A percentile compares a stretch with the other conserved stretches of the same genome.
Conservation (phyloP, 2,797 vertebrate species). For the Anableps anableps region DNA sequence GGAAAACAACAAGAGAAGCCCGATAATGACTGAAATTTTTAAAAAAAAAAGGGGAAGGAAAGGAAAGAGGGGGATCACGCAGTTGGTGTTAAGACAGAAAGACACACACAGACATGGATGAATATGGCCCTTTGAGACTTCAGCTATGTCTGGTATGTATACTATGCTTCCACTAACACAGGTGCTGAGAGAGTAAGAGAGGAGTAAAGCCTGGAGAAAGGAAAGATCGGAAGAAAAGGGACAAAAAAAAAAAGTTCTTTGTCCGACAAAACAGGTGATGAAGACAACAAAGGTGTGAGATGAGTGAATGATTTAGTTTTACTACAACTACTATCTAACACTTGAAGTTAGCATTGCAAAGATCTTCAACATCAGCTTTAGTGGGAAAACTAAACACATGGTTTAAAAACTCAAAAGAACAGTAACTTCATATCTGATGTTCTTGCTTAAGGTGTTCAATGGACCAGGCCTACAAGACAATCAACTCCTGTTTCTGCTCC, state of each 20-base stretch:
- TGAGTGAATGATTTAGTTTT: not conserved
- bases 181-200: slow-evolving; percentile 67
- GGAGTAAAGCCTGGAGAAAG: slow-evolving; percentile 21
- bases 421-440: not conserved
- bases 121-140: slow-evolving; percentile 80
- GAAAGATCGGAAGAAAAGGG: slow-evolving; percentile 33
- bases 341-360: not conserved
- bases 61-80: slow-evolving; percentile 19
- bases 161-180: slow-evolving; percentile 83
- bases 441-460: not conserved
- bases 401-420: not conserved
- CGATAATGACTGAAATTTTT: slow-evolving; percentile 16
- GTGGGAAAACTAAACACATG: not conserved
- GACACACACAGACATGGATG: slow-evolving; percentile 50
- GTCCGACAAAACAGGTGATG: slow-evolving; percentile 49
- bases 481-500: not conserved
- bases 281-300: slow-evolving; percentile 18
- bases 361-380: not conserved
- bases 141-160: slow-evolving; percentile 81
- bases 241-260: slow-evolving; percentile 29
- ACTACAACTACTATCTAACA: slow-evolving; percentile 19
- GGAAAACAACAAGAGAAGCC: slow-evolving; percentile 17
- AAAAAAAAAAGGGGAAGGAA: slow-evolving; percentile 2
- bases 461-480: not conserved
- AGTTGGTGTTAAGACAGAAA: slow-evolving; percentile 46